Conservation (phyloP, 2,797 vertebrate species). For the Neopelma chrysocephalum region DNA sequence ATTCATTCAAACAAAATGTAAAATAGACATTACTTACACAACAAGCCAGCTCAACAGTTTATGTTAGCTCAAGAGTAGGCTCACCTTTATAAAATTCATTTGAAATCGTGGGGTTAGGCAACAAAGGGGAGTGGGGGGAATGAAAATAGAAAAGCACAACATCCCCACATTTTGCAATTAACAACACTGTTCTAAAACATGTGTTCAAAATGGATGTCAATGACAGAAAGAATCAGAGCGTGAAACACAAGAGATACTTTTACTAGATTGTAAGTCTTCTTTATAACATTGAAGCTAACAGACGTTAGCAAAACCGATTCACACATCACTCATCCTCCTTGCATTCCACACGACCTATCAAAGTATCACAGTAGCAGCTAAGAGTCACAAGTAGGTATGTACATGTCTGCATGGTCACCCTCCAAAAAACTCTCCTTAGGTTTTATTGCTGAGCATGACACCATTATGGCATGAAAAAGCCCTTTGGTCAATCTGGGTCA, state of each 20-base stretch:
- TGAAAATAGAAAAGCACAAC: neutral
- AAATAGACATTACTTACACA: neutral
- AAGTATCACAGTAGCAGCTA: neutral
- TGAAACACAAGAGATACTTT: neutral
- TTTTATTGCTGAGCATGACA: neutral
- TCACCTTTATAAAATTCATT: neutral
- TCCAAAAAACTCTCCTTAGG: accelerated
- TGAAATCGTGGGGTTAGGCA: neutral
- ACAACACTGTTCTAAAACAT: neutral
- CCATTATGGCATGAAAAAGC: accelerated
- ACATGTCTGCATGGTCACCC: accelerated
- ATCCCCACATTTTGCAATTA: neutral
- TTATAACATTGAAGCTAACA: neutral
- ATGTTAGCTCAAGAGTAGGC: neutral
- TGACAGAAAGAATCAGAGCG: neutral
- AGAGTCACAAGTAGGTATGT: accelerated
- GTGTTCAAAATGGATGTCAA: neutral
- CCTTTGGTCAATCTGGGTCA: neutral
- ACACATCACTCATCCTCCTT: neutral
- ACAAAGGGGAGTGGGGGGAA: accelerated
- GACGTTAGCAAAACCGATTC: neutral
- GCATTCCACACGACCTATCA: neutral
- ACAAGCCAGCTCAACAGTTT: neutral
- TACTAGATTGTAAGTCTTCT: neutral
- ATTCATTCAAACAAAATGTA: neutral